These are phyloP conservation scores for Microctenopoma stevenorrisi DNA, from an alignment of 2,797 vertebrate species.

Conservation along the genomic window DNA sequence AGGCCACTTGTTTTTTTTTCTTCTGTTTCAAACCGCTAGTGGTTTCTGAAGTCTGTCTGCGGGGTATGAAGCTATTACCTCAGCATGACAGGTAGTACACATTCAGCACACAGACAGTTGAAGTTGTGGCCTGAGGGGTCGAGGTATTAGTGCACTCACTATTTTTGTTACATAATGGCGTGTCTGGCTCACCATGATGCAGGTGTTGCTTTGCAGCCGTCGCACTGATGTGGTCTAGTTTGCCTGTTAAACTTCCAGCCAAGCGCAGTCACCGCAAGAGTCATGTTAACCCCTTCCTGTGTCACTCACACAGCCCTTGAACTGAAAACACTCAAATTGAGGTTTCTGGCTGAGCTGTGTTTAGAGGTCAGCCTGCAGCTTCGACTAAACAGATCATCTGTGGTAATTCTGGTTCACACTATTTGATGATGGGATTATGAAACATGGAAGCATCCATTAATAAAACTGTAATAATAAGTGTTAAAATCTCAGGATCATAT, in stretches of 20 bases:
- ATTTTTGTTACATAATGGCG: constrained; percentile 42
- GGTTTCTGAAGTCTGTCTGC: too few relatives aligned
- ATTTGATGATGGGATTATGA: too few relatives aligned
- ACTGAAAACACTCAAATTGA: constrained; percentile 25
- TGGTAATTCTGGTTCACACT: too few relatives aligned
- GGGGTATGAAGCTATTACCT: too few relatives aligned
- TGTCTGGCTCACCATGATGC: constrained; percentile 28
- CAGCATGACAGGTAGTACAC: constrained; percentile 3
- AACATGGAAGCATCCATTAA: too few relatives aligned
- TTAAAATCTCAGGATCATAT: too few relatives aligned
- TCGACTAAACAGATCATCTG: too few relatives aligned
- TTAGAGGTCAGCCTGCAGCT: constrained; percentile 25
- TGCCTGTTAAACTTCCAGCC: constrained; percentile 33
- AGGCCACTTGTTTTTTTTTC: too few relatives aligned
- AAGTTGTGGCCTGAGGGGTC: constrained; percentile 25
- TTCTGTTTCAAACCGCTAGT: too few relatives aligned
- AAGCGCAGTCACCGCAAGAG: constrained; percentile 30
- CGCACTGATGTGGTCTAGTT: constrained; percentile 59
- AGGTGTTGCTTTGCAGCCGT: constrained; percentile 41
- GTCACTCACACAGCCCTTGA: background rate
- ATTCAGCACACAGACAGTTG: constrained; percentile 28
- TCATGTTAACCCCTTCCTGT: constrained; percentile 43
- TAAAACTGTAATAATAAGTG: too few relatives aligned
- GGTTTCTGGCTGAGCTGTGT: constrained; percentile 23
- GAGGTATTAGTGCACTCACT: constrained; percentile 10